Evolutionary conservation across 2,797 vertebrate species (phyloP), one percentile per base, ranked within the genome.

Genomic region (Sebastes itinus): DNA sequence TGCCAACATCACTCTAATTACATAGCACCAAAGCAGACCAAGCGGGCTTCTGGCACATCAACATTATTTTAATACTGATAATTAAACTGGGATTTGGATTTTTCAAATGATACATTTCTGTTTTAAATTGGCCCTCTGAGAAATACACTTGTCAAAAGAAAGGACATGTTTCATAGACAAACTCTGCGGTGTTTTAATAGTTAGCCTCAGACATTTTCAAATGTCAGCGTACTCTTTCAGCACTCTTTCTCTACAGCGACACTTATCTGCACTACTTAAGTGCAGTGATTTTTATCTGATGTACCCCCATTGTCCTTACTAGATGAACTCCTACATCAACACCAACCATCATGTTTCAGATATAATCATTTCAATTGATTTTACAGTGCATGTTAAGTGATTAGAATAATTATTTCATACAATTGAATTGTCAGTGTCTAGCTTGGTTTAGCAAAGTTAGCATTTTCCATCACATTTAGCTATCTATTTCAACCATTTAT

Each of bases 161-260:
- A 46, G 38, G 32, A 60, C 72, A 54, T 49, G 42, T 79, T 82
- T 87, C 73, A 82, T n/a, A 78, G 72, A 58, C 69, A 74, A 82
- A 71, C 66, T 63, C 23, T 32, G 25, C 5, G 46, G 25, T 35
- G 62, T 68, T 89, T 80, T 85, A 80, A 86, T 75, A 76, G 81
- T 84, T 84, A 76, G 80, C 70, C 61, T 92, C 32, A 75, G 67
- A 82, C 62, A 75, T 90, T 88, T 91, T 89, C 12, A 88, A 84
- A 89, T 87, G 78, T 78, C 75, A 83, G 61, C 33, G 58, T 46
- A 56, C 46, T 52, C 13, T 61, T 76, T 65, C 60, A 71, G 70
- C 64, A 25, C 62, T 72, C 13, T 78, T 74, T 73, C 66, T 52
- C 20, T 32, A 20, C 28, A 67, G 69, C 9, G 46, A 80, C 64